Evolutionary conservation across 2,888 invertebrate species (phyloP).

Genomic region (Molorchus minor): DNA sequence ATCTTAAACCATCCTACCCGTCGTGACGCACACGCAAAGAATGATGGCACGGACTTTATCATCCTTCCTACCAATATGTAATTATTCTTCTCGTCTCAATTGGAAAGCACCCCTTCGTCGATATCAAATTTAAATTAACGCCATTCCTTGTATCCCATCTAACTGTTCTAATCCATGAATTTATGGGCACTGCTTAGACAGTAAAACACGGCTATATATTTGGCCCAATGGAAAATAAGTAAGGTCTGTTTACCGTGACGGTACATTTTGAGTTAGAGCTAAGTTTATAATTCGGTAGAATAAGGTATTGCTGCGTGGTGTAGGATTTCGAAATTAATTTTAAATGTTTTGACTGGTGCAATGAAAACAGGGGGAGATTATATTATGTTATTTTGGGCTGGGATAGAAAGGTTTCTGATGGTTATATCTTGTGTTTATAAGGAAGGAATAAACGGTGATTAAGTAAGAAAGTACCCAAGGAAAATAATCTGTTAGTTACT

Average conservation of each 20-base stretch:
- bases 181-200: constrained; percentile 10
- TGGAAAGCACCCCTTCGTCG: background rate
- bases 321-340: constrained; percentile 14
- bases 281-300: constrained; percentile 8
- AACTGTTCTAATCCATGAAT: constrained; percentile 25
- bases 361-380: constrained; percentile 15
- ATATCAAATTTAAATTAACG: constrained; percentile 14
- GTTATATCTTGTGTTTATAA: background rate
- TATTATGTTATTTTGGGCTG: constrained; percentile 5
- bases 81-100: background rate
- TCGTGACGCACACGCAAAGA: too few relatives aligned
- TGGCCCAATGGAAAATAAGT: constrained; percentile 28
- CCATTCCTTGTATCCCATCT: constrained; percentile 16
- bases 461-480: too few relatives aligned
- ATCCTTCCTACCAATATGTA: background rate
- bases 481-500: too few relatives aligned
- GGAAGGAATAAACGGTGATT: background rate
- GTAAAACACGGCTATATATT: constrained; percentile 16
- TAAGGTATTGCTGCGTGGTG: constrained; percentile 2
- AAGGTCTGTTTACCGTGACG: background rate
- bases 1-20: too few relatives aligned
- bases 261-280: constrained; percentile 11
- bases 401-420: background rate
- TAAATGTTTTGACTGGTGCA: constrained; percentile 18
- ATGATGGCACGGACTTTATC: background rate